These are phyloP conservation scores for Lasaia peninsularis DNA, from an alignment of 1,140 invertebrate species.

Conservation along the genomic window DNA sequence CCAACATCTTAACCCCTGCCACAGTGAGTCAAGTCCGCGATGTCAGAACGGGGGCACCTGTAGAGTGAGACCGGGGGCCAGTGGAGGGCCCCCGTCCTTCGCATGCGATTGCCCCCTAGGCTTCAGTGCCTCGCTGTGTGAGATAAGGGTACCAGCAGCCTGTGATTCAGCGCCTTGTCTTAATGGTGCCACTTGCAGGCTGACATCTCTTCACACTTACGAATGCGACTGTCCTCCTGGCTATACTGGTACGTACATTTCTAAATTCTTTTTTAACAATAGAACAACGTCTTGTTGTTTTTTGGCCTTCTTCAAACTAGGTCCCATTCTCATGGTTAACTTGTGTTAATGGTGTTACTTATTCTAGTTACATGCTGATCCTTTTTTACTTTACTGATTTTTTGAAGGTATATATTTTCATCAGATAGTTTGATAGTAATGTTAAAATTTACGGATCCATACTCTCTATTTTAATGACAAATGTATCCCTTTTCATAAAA, in stretches of 20 bases:
- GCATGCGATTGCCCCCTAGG: constrained; percentile 92
- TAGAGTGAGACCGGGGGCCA: constrained; percentile 83
- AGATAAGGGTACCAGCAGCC: constrained; percentile 91
- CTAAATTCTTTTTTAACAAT: too few species aligned
- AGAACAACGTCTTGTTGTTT: too few species aligned
- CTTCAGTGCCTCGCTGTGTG: constrained; percentile 94
- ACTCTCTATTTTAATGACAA: too few species aligned
- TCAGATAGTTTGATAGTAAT: too few species aligned
- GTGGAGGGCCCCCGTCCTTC: constrained; percentile 85
- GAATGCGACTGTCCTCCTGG: constrained; percentile 90
- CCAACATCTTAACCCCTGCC: constrained; percentile 94
- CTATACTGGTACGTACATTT: constrained; percentile 84
- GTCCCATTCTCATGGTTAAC: too few species aligned
- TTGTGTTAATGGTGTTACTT: too few species aligned
- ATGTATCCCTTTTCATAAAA: too few species aligned
- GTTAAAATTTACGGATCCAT: too few species aligned
- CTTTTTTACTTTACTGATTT: too few species aligned
- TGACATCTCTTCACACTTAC: constrained; percentile 87
- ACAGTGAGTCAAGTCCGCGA: constrained; percentile 85
- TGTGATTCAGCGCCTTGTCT: constrained; percentile 93
- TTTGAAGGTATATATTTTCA: too few species aligned
- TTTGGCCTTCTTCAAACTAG: too few species aligned
- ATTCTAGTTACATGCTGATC: too few species aligned
- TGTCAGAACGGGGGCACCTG: constrained; percentile 97
- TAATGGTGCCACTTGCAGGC: constrained; percentile 90